Base-by-base conservation (phyloP, 1,140 invertebrate species). In the Eupeodes corollae region DNA sequence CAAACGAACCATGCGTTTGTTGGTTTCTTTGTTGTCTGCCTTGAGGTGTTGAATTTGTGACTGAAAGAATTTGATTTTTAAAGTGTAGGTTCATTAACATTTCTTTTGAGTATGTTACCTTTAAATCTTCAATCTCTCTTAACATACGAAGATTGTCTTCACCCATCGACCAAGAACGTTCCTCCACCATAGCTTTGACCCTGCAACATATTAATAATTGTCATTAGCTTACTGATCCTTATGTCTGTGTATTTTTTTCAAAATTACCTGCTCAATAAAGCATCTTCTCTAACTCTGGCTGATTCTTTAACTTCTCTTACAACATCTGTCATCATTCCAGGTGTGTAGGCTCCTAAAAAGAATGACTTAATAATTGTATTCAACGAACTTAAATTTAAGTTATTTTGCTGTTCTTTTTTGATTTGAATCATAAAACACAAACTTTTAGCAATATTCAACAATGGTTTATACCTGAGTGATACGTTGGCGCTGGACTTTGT, bases 261-360 rank as follows among this genome's bases (percentile, higher is more conserved):
- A 44, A 44, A 5, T 46, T 51, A 65, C 62, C 75, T 71, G 48
- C 72, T 70, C 16, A 79, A 59, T 48, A 86, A 69, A 10, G 79
- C 79, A 60, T 86, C 83, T 54, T 86, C 83, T 14, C 82, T 71
- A 2, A 81, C 69, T 49, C 79, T 74, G 2, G 82, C 80, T 14
- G 83, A 82, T 59, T 86, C 82, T 49, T 83, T 70, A 8, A 86
- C 80, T 67, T 86, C 84, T 6, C 82, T 73, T 46, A 86, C 81
- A 52, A 86, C 70, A 67, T 86, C 83, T 55, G 75, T 69, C 55
- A 86, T 71, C 73, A 83, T 80, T 51, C 84, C 84, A 5, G 84
- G 83, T 33, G 82, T 78, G 65, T 86, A 86, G 52, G 72, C 70
- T 15, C 71, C 70, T 56, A 60, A 52, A 45, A 55, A 48, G n/a